Conservation (phyloP, 2,888 invertebrate species). For the Drosophila pullipes region DNA sequence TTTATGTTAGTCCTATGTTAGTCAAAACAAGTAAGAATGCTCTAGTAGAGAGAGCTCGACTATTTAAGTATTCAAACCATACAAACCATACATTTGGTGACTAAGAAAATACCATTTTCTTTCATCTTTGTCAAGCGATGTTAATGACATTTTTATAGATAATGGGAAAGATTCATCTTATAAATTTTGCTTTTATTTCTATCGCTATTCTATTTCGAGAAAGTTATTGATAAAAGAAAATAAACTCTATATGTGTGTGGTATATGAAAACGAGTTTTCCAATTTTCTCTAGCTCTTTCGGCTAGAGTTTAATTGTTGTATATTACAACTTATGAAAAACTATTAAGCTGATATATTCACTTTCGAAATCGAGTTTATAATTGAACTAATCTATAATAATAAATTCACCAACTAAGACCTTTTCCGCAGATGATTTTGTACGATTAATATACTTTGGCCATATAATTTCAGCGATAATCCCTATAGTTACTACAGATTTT, state of each 20-base stretch:
- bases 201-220: too few relatives aligned
- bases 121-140: too few relatives aligned
- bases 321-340: not conserved
- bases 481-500: not conserved
- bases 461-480: not conserved
- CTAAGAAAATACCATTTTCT: too few relatives aligned
- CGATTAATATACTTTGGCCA: not conserved
- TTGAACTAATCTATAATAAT: not conserved
- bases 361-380: not conserved
- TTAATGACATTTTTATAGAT: too few relatives aligned
- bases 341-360: not conserved
- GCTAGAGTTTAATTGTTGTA: not conserved
- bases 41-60: not conserved
- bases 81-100: too few relatives aligned
- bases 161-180: too few relatives aligned
- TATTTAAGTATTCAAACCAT: not conserved
- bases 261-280: too few relatives aligned
- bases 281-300: too few relatives aligned
- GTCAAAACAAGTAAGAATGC: not conserved
- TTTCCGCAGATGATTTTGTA: not conserved
- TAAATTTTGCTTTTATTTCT: too few relatives aligned
- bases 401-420: not conserved
- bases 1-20: not conserved
- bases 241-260: too few relatives aligned
- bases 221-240: too few relatives aligned